Evolutionary conservation across 2,797 vertebrate genomes (phyloP).

Genomic region (Pangasius sanitwongsei): DNA sequence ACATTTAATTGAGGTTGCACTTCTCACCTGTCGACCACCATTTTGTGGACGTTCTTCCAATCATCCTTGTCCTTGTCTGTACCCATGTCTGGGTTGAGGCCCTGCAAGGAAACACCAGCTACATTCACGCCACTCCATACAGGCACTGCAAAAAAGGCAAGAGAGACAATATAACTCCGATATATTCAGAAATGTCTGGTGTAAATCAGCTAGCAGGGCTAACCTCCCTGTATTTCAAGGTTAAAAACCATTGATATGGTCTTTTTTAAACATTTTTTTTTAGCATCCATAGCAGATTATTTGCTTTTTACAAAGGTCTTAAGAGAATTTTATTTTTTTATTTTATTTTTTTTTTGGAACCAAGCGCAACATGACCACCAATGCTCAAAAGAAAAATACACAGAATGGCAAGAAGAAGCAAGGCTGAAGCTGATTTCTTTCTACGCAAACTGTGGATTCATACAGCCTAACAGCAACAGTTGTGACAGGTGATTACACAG

Average conservation of each 20-base stretch:
- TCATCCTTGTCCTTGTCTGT: constrained; percentile 84
- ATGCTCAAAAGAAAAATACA: neutral
- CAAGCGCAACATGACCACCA: neutral
- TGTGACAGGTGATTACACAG: neutral
- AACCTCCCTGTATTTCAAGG: too few species aligned
- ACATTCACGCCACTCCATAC: constrained; percentile 97
- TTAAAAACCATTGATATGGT: neutral
- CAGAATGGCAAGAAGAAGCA: neutral
- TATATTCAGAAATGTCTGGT: neutral
- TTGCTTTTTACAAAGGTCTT: neutral
- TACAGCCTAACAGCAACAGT: too few species aligned
- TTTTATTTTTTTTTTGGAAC: neutral
- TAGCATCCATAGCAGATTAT: neutral
- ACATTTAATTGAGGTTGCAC: neutral
- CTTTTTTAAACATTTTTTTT: neutral
- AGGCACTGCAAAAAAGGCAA: constrained; percentile 76
- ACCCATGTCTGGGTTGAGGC: constrained; percentile 86
- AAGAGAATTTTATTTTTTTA: neutral
- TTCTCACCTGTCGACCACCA: constrained; percentile 91
- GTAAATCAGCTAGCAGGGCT: neutral
- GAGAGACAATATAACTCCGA: neutral
- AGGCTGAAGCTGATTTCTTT: neutral
- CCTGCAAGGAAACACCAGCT: constrained; percentile 90
- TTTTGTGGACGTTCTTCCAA: constrained; percentile 92
- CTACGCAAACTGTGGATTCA: neutral